Conservation (phyloP, 2,113 vertebrate species). For the Mirza zaza region DNA sequence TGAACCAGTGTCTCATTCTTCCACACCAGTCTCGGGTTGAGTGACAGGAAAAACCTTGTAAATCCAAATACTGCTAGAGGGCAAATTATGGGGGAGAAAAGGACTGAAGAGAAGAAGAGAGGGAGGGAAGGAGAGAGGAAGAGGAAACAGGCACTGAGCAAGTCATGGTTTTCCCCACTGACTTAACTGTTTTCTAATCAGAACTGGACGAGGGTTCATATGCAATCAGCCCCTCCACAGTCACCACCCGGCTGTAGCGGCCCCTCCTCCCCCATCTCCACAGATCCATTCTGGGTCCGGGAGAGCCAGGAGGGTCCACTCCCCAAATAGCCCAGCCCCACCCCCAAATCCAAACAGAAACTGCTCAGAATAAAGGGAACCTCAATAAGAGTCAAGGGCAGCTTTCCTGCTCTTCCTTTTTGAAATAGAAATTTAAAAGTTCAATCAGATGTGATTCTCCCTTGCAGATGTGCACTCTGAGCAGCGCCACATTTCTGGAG, state of each 20-base stretch:
- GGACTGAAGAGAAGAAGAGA: not conserved
- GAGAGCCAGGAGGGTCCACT: not conserved
- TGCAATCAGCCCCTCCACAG: not conserved
- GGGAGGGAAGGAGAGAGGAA: too few species aligned
- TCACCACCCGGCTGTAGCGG: not conserved
- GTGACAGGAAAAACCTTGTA: conserved; percentile 54
- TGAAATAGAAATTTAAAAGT: not conserved
- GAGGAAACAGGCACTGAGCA: not conserved
- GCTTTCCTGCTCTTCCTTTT: not conserved
- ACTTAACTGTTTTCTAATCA: not conserved
- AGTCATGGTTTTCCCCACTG: not conserved
- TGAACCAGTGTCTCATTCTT: not conserved
- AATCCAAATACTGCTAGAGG: conserved; percentile 45
- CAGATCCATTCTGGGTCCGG: not conserved
- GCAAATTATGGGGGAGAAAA: not conserved
- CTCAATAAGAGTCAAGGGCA: not conserved
- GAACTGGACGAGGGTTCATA: not conserved
- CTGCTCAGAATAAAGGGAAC: not conserved
- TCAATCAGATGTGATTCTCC: not conserved
- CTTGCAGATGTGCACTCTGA: not conserved
- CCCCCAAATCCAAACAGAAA: not conserved
- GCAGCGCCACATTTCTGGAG: not conserved
- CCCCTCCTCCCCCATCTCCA: not conserved
- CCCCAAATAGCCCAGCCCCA: not conserved
- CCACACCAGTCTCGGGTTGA: conserved; percentile 32